Percentiles rank a stretch among this genome's conserved stretches.
These are phyloP conservation scores for Ceriagrion tenellum DNA, from an alignment of 2,888 invertebrate species.

Conservation along the genomic window DNA sequence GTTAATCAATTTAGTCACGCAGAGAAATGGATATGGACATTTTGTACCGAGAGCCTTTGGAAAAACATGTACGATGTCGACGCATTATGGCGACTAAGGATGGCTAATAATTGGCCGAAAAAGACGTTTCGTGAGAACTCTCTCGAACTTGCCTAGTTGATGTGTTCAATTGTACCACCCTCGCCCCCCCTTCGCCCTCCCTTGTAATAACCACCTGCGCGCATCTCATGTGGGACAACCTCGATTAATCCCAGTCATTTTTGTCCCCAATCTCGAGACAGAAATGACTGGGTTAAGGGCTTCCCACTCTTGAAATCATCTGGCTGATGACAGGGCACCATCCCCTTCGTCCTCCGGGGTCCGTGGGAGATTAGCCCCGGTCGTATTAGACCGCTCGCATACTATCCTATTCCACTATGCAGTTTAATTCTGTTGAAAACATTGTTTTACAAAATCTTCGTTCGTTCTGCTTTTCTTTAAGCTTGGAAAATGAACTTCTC, in stretches of 20 bases:
- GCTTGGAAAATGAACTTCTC: too few species aligned
- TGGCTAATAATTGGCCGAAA: neutral
- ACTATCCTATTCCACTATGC: neutral
- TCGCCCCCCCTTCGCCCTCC: neutral
- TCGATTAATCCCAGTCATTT: neutral
- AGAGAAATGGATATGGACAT: too few species aligned
- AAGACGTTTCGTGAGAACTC: neutral
- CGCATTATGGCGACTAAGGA: neutral
- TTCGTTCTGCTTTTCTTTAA: too few species aligned
- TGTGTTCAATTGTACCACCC: neutral
- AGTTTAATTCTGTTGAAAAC: neutral
- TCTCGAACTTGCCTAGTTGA: neutral
- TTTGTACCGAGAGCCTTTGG: too few species aligned
- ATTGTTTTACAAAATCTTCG: too few species aligned
- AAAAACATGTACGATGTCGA: neutral
- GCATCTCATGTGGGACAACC: neutral
- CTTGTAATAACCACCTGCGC: conserved; percentile 24
- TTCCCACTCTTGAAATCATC: neutral
- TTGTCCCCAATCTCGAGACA: neutral
- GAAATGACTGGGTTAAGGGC: neutral
- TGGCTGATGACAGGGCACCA: neutral
- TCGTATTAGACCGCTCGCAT: neutral
- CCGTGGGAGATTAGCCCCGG: neutral
- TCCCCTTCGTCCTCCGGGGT: neutral
- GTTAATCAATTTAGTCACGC: too few species aligned